A percentile compares a stretch with the other conserved stretches of the same genome.
Conservation (phyloP, 2,113 vertebrate species). For the Alethe diademata region DNA sequence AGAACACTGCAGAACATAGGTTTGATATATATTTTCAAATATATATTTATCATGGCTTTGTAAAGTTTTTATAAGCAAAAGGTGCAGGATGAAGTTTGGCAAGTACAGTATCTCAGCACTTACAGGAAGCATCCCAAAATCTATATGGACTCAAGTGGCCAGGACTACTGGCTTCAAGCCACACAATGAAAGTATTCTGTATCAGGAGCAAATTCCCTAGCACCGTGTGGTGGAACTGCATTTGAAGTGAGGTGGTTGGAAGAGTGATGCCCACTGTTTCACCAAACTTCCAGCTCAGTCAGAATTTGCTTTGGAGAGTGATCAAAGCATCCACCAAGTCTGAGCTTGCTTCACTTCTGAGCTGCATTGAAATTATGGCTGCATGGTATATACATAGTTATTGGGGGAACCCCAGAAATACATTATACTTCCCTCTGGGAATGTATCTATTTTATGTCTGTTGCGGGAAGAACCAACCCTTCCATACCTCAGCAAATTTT, state of each 20-base stretch:
- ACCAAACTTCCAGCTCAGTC: not conserved
- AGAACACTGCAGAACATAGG: rapidly evolving
- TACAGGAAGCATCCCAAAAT: not conserved
- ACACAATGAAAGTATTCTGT: not conserved
- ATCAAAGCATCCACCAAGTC: constrained; percentile 18
- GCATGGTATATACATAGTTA: not conserved
- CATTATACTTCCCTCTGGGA: not conserved
- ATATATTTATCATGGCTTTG: not conserved
- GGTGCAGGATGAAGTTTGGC: not conserved
- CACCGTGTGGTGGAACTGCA: not conserved
- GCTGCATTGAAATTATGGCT: not conserved
- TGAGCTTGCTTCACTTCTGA: constrained; percentile 1
- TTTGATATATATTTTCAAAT: not conserved
- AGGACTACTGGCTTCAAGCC: not conserved
- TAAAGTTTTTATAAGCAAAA: not conserved
- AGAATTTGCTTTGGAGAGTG: constrained; percentile 16
- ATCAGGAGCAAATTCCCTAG: not conserved
- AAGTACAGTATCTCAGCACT: not conserved
- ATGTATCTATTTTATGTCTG: rapidly evolving
- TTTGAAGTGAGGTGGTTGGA: not conserved
- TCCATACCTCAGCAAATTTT: constrained; percentile 78
- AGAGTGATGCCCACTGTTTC: not conserved
- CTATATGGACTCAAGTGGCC: not conserved
- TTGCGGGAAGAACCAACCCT: not conserved
- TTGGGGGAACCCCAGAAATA: constrained; percentile 20